phyloP scores from a whole-genome alignment of 2,113 vertebrate species.

The Ictidomys tridecemlineatus region DNA sequence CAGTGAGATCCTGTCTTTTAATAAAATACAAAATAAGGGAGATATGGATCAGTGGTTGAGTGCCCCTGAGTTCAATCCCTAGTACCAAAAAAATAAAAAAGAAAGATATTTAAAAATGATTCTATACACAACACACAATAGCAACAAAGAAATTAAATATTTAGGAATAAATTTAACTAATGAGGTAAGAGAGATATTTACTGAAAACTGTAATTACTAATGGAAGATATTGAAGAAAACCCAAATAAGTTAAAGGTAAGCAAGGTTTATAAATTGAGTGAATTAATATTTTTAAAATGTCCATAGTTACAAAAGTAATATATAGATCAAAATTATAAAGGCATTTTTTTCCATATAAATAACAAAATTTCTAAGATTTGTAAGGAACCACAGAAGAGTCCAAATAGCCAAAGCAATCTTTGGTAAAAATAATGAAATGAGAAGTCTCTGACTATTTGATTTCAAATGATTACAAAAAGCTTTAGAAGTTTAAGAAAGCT shows the following conservation, averaged over 20 bases:
- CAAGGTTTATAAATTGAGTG: too few relatives aligned
- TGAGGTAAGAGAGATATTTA: neutral
- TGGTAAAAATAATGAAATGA: neutral
- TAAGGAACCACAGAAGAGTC: neutral
- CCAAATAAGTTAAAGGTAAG: too few relatives aligned
- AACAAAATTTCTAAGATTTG: neutral
- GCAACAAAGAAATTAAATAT: neutral
- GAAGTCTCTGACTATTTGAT: neutral
- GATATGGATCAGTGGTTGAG: too few relatives aligned
- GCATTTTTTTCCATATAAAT: neutral
- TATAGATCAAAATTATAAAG: neutral
- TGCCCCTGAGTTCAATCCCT: too few relatives aligned
- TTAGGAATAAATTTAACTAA: neutral
- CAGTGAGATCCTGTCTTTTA: too few relatives aligned
- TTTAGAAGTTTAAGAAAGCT: neutral
- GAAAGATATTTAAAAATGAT: too few relatives aligned
- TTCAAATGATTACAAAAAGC: neutral
- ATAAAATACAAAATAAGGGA: too few relatives aligned
- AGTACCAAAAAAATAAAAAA: too few relatives aligned
- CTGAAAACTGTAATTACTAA: neutral
- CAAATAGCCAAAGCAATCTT: neutral
- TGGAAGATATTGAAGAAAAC: neutral
- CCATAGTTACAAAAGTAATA: neutral
- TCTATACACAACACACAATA: neutral
- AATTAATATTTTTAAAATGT: neutral